Percentiles rank a stretch among this genome's conserved stretches.
Conservation (phyloP, 2,888 invertebrate species). For the Drosophila seclusa region DNA sequence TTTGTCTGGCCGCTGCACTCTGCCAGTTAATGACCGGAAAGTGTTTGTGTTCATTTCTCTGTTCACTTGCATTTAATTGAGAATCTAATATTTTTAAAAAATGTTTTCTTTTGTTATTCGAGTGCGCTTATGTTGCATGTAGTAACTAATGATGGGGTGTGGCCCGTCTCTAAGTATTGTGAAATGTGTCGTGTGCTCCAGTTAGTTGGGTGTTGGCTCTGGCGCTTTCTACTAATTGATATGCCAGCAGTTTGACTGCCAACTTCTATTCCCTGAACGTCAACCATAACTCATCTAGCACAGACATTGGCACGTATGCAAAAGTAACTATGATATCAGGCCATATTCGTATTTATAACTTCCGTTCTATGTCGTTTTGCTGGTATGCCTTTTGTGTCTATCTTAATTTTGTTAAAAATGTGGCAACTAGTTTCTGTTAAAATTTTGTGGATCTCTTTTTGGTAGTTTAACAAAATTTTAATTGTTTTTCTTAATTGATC, state of each 20-base stretch:
- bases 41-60: conserved; percentile 22
- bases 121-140: conserved; percentile 39
- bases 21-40: conserved; percentile 77
- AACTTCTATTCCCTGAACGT: conserved; percentile 52
- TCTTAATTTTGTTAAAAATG: conserved; percentile 52
- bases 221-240: conserved; percentile 79
- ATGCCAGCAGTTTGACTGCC: conserved; percentile 53
- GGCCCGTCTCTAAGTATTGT: conserved; percentile 17
- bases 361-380: conserved; percentile 58
- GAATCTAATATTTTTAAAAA: background rate
- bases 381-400: conserved; percentile 35
- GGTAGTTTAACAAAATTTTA: conserved; percentile 65
- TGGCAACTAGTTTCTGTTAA: conserved; percentile 42
- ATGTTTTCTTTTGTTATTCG: conserved; percentile 2
- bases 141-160: conserved; percentile 54
- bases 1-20: conserved; percentile 59
- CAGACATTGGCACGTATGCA: conserved; percentile 22
- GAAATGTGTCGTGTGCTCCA: conserved; percentile 34
- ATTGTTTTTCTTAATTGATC: conserved; percentile 77
- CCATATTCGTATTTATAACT: conserved; percentile 64
- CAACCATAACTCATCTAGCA: conserved; percentile 57
- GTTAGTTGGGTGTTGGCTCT: conserved; percentile 66
- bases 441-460: conserved; percentile 21
- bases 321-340: conserved; percentile 71
- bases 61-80: conserved; percentile 33